Base-by-base conservation (phyloP, 2,888 invertebrate species). In the Euplexia lucipara region DNA sequence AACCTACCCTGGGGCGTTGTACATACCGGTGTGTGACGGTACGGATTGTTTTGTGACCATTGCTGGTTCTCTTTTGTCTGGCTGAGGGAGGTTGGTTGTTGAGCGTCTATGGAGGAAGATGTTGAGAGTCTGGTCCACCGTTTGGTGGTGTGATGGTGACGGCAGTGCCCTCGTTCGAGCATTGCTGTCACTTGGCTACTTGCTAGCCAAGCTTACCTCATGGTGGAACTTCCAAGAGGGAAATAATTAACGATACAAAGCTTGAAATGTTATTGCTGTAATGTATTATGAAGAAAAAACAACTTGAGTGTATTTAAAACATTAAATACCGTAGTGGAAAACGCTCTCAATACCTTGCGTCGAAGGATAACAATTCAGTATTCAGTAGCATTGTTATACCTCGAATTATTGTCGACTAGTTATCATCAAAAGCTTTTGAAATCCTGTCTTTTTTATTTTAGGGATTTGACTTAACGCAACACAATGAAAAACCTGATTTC, bases 1-100 rank as follows among this genome's bases (percentile, higher is more conserved):
- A 92, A 92, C 92, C 91, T 91, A 93, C 90, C 93, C 91, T 83
- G 86, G 71, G 81, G 86, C 85, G 82, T 69, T 79, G 75, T 84
- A 79, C 81, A 65, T 76, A 64, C 68, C 67, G 73, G 61, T 70
- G 68, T 71, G 72, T 82, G 58, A 54, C 16, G 47, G 30, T 76
- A 67, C 54, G 18, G 42, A 49, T 65, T 58, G 69, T 71, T 74
- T 56, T 30, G 53, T 60, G 48, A 87, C 75, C 88, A 91, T 82
- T 86, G 81, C 90, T 79, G 75, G 60, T 59, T 77, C n/a, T 44
- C 45, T 49, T 12, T 30, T 53, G 44, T 49, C 3, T 41, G 1
- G 0, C n/a, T 37, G 39, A 7, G 20, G 22, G 10, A 14, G 32
- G 10, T 41, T 26, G 42, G n/a, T 30, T 26, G n/a, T 7, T 12